Evolutionary conservation across 2,113 vertebrate species (phyloP).

Genomic region (Brachirus orientalis): DNA sequence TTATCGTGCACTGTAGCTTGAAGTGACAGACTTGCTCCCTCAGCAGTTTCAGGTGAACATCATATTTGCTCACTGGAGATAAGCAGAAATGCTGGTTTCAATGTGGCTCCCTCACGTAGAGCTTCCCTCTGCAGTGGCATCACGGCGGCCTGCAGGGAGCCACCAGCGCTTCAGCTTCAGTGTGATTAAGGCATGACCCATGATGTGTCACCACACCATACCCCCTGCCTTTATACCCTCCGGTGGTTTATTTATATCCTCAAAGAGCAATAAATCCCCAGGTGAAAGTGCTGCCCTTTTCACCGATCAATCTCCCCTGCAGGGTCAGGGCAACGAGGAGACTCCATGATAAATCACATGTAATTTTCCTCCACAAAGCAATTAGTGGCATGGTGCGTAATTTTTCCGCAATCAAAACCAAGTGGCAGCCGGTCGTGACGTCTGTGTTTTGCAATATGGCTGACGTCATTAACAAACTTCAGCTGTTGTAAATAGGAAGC

Average conservation of each 20-base stretch:
- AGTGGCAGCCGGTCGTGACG: too few species aligned
- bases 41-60: constrained; percentile 64
- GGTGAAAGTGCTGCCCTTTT: constrained; percentile 79
- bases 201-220: constrained; percentile 59
- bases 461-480: too few species aligned
- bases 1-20: constrained; percentile 61
- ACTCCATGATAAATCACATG: constrained; percentile 31
- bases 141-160: constrained; percentile 27
- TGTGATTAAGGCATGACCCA: constrained; percentile 72
- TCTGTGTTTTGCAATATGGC: too few species aligned
- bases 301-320: constrained; percentile 69
- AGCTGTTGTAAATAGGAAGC: too few species aligned
- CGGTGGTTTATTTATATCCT: constrained; percentile 75
- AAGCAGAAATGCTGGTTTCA: constrained; percentile 51
- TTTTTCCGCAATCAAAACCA: too few species aligned
- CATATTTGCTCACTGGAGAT: constrained; percentile 61
- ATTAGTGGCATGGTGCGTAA: not conserved
- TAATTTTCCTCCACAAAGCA: constrained; percentile 37
- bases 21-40: constrained; percentile 59
- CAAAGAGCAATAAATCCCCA: constrained; percentile 72
- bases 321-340: constrained; percentile 25
- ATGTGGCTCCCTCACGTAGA: constrained; percentile 21
- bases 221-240: constrained; percentile 55
- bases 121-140: constrained; percentile 25
- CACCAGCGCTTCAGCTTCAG: constrained; percentile 42